These are phyloP conservation scores for Diacarnus erythraeanus DNA, from an alignment of 37 sponge, comb jelly and placozoan species.

Conservation along the genomic window DNA sequence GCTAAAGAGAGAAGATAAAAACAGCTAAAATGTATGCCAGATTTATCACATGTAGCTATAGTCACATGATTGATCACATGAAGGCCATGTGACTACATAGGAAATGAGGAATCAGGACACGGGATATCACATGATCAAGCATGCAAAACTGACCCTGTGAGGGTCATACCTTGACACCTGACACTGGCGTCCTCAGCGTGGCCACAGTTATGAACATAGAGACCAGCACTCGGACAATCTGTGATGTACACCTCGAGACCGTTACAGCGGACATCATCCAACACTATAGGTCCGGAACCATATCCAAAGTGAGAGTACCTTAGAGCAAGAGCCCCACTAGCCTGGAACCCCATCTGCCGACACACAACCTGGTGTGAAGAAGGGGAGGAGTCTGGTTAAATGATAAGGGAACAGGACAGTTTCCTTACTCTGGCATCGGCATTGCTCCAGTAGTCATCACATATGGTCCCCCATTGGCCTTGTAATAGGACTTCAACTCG, in stretches of 20 bases:
- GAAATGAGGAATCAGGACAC: too few species aligned
- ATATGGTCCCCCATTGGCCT: conserved; percentile 54
- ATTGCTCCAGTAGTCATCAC: conserved; percentile 30
- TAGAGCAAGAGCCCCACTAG: conserved; percentile 23
- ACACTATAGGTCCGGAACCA: conserved; percentile 15
- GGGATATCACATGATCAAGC: too few species aligned
- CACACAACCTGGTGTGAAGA: conserved; percentile 35
- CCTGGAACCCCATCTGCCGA: conserved; percentile 43
- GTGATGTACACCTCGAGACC: conserved; percentile 41
- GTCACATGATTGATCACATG: too few species aligned
- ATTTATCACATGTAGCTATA: too few species aligned
- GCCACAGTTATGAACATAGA: conserved; percentile 45
- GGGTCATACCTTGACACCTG: conserved; percentile 26
- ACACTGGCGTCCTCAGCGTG: conserved; percentile 58
- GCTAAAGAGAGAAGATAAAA: too few species aligned
- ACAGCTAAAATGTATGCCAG: too few species aligned
- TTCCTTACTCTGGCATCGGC: conserved; percentile 1
- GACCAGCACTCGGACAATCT: conserved; percentile 28
- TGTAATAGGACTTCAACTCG: conserved; percentile 41
- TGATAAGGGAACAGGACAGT: neutral
- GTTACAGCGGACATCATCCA: conserved; percentile 58
- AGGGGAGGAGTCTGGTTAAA: neutral
- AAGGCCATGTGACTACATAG: too few species aligned
- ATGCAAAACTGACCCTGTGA: too few species aligned
- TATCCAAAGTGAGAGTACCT: conserved; percentile 25